These are phyloP conservation scores for Anguilla megastoma DNA, from an alignment of 2,797 vertebrate genomes.

Conservation along the genomic window DNA sequence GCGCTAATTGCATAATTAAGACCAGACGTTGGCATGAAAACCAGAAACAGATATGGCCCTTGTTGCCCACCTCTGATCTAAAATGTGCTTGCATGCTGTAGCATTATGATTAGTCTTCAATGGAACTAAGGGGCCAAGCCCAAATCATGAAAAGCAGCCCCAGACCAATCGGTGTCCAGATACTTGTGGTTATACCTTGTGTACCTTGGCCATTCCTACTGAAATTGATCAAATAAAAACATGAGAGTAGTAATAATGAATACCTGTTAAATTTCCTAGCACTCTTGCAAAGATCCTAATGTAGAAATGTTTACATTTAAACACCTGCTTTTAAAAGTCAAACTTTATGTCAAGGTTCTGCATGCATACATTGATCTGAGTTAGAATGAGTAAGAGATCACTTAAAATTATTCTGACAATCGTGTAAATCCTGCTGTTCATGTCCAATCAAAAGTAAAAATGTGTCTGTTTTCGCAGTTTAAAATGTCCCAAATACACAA, in stretches of 20 bases:
- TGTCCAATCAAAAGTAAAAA: not conserved
- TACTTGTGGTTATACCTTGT: no score
- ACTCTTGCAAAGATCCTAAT: not conserved
- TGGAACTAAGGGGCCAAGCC: no score
- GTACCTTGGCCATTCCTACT: not conserved
- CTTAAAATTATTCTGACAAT: not conserved
- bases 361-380: not conserved
- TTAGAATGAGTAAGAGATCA: not conserved
- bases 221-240: not conserved
- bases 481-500: not conserved
- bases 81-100: no score
- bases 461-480: not conserved
- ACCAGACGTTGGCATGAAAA: no score
- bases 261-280: not conserved
- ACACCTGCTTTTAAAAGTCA: not conserved
- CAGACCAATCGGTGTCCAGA: no score
- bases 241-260: conserved; percentile 13
- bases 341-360: not conserved
- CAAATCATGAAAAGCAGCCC: no score
- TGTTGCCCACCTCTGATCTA: no score
- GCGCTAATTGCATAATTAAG: no score
- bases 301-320: not conserved
- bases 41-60: no score
- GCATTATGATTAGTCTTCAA: no score
- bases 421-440: not conserved